Percentiles rank a stretch among this genome's conserved stretches.
phyloP scores from a whole-genome alignment of 2,888 invertebrate species.

The Formica aserva region DNA sequence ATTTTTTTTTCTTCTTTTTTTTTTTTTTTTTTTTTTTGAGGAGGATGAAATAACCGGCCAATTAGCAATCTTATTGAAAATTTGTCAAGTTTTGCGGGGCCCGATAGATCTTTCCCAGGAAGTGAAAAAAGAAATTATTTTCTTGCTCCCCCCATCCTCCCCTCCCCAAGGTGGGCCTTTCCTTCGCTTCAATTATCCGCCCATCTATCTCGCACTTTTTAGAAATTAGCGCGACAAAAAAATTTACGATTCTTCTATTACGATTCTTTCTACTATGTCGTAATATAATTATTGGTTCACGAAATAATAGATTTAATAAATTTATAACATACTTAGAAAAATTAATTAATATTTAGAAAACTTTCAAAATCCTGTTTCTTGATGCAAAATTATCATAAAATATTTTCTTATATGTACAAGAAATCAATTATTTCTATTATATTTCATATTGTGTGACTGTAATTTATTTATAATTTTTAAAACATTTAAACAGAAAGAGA shows the following conservation, averaged over 20 bases:
- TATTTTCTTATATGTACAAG: not conserved
- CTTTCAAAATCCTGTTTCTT: not conserved
- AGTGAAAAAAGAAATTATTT: conserved; percentile 68
- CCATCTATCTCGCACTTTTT: conserved; percentile 1
- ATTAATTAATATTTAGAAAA: not conserved
- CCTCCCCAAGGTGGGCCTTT: conserved; percentile 5
- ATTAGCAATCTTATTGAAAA: conserved; percentile 78
- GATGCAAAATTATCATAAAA: not conserved
- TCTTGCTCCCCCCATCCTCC: conserved; percentile 20
- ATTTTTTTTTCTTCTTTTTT: conserved; percentile 68
- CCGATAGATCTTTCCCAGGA: conserved; percentile 23
- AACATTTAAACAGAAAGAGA: too few species aligned
- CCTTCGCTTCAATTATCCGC: conserved; percentile 26
- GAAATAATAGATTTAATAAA: conserved; percentile 35
- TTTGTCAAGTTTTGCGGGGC: conserved; percentile 74
- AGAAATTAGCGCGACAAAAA: conserved; percentile 15
- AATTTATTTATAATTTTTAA: too few species aligned
- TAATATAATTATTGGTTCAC: conserved; percentile 35
- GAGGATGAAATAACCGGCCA: conserved; percentile 76
- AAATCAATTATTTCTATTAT: too few species aligned
- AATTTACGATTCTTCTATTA: conserved; percentile 32
- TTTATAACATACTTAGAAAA: not conserved
- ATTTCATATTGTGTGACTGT: too few species aligned
- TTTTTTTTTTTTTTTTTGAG: conserved; percentile 72
- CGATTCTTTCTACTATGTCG: conserved; percentile 6